Percentiles rank a stretch among this genome's conserved stretches.
Conservation (phyloP, 2,797 vertebrate species). For the Acanthiza pusilla region DNA sequence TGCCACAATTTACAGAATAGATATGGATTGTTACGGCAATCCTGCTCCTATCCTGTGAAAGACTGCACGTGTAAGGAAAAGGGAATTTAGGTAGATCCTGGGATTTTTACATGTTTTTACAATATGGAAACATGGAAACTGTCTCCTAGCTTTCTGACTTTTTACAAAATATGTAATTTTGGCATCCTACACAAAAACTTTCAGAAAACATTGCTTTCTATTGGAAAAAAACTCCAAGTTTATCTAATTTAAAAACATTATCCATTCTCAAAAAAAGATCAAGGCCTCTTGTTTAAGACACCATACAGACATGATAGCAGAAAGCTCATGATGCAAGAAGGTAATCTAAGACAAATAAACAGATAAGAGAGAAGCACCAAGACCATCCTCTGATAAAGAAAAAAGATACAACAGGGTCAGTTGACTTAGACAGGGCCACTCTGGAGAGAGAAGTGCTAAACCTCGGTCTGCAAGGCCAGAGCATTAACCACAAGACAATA, state of each 20-base stretch:
- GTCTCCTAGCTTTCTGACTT: neutral
- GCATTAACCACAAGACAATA: neutral
- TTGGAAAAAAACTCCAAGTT: fast-evolving
- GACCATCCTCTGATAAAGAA: neutral
- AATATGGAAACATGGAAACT: neutral
- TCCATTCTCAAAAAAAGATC: neutral
- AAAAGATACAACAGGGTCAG: neutral
- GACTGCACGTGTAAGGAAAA: neutral
- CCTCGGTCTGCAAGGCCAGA: neutral
- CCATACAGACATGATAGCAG: neutral
- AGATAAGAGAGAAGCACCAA: neutral
- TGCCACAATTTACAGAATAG: neutral
- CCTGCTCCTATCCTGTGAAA: neutral
- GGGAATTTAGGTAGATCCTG: neutral
- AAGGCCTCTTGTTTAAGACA: neutral
- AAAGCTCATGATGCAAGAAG: neutral
- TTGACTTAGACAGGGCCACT: neutral
- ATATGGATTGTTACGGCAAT: neutral
- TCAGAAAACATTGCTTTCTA: neutral
- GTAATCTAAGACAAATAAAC: neutral
- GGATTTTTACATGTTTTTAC: neutral
- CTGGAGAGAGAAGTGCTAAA: neutral
- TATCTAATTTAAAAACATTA: neutral
- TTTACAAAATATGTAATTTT: neutral
- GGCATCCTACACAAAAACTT: neutral